A percentile compares a stretch with the other conserved stretches of the same genome.
These are phyloP conservation scores for Paralichthys olivaceus DNA, from an alignment of 2,113 vertebrate genomes.

Conservation along the genomic window DNA sequence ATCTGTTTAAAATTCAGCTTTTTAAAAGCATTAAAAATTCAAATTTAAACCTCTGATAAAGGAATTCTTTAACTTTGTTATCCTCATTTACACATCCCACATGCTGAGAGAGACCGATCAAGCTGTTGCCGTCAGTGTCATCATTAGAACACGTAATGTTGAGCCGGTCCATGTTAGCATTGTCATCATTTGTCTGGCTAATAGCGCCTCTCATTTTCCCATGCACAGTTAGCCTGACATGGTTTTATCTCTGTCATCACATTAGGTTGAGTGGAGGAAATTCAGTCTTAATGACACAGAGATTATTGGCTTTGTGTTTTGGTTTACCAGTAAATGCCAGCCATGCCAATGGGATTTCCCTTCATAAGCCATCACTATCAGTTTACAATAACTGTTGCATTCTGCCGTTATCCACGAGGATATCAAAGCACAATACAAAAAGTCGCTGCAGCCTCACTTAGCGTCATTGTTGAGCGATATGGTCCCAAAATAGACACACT, in stretches of 20 bases:
- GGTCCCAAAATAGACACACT: background rate
- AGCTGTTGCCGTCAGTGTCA: background rate
- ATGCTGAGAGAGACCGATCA: background rate
- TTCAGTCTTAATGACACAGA: conserved; percentile 79
- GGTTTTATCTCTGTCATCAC: conserved; percentile 80
- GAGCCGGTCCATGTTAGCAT: conserved; percentile 22
- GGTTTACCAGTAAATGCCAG: conserved; percentile 80
- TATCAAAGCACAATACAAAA: conserved; percentile 57
- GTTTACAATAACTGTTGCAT: conserved; percentile 81
- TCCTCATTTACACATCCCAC: conserved; percentile 17
- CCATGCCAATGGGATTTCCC: conserved; percentile 79
- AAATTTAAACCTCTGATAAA: conserved; percentile 10
- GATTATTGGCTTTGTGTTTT: conserved; percentile 84
- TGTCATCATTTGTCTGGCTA: conserved; percentile 48
- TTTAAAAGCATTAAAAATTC: conserved; percentile 43
- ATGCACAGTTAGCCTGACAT: conserved; percentile 70
- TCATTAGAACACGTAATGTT: conserved; percentile 23
- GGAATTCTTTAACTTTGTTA: conserved; percentile 16
- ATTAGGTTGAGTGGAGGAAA: conserved; percentile 79
- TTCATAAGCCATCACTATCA: conserved; percentile 73
- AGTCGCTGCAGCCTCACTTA: conserved; percentile 30
- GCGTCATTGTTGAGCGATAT: background rate
- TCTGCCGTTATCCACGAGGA: conserved; percentile 70
- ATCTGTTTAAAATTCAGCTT: conserved; percentile 46
- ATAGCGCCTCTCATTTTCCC: conserved; percentile 46